Evolutionary conservation across 2,113 vertebrate genomes (phyloP), one percentile per base, ranked within the genome.

Genomic region (Silurus meridionalis): DNA sequence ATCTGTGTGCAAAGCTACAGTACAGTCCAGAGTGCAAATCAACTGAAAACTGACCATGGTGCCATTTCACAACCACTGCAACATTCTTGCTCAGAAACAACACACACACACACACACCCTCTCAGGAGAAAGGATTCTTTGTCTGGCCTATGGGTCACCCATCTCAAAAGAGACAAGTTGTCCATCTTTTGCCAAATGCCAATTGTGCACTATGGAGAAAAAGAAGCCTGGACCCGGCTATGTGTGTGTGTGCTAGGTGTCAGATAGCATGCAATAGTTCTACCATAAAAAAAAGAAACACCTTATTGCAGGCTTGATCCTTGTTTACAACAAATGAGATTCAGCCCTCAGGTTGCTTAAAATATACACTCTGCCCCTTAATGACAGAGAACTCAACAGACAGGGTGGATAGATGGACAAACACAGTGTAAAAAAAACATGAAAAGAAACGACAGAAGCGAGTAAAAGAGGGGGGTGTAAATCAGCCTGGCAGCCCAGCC

Each of bases 261-360:
- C 23, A 72, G 64, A 80, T 67, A 80, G 50, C 50, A 66, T 72
- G 71, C 63, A 64, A 63, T 74, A 66, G 55, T 61, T 50, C 57
- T 75, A 37, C 13, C 67, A 19, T 25, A 37, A 55, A 37, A 84
- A 63, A 61, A 57, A 85, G 52, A 46, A 77, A 53, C 84, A 80
- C 60, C 60, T 23, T 66, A 37, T 53, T 66, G 58, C 37, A 63
- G 83, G 83, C 83, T 58, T 75, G 7, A 13, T 6, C 25, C 57
- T 48, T 37, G 78, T 80, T 71, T 69, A 69, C 69, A 69, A 80
- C 84, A 57, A 53, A 55, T 77, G 21, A 75, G 83, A 28, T 66
- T 79, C 74, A 79, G 75, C 66, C 85, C 75, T 74, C 85, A 86
- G 90, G 86, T 84, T 72, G 83, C 82, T 89, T 86, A 84, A 88